phyloP scores from a whole-genome alignment of 2,797 vertebrate genomes.

The Periparus ater region DNA sequence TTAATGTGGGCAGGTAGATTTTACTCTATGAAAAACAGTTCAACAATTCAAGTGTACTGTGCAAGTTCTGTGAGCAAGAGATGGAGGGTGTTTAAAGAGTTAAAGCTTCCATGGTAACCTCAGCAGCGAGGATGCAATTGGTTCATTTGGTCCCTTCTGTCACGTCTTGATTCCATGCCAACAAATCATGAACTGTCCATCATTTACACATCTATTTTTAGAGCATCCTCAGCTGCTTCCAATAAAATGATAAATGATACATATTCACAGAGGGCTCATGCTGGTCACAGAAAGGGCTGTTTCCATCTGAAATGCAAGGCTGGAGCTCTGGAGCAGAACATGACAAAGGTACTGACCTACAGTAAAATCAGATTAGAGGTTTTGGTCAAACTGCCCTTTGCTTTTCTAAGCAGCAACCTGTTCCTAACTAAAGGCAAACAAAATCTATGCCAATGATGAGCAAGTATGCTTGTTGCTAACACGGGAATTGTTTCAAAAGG shows the following conservation, averaged over 20 bases:
- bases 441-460: background rate
- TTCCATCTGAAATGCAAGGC: constrained; percentile 9
- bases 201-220: constrained; percentile 82
- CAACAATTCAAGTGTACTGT: constrained; percentile 67
- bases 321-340: background rate
- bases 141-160: constrained; percentile 46
- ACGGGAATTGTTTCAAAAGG: background rate
- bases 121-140: constrained; percentile 59
- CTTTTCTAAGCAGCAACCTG: constrained; percentile 2
- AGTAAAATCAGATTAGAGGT: constrained; percentile 9
- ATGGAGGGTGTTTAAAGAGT: constrained; percentile 6
- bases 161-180: constrained; percentile 70
- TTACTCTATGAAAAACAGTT: constrained; percentile 62
- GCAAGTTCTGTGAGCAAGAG: constrained; percentile 11
- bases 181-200: constrained; percentile 71
- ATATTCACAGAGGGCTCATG: constrained; percentile 48
- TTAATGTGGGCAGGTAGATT: constrained; percentile 57
- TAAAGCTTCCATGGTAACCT: constrained; percentile 77
- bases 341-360: constrained; percentile 10
- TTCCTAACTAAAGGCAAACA: background rate
- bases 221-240: constrained; percentile 76
- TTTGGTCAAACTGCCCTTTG: background rate
- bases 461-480: background rate
- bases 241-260: constrained; percentile 77
- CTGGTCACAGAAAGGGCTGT: background rate